A percentile compares a stretch with the other conserved stretches of the same genome.
These are phyloP conservation scores for Lasioglossum morio DNA, from an alignment of 2,888 invertebrate species.

Conservation along the genomic window DNA sequence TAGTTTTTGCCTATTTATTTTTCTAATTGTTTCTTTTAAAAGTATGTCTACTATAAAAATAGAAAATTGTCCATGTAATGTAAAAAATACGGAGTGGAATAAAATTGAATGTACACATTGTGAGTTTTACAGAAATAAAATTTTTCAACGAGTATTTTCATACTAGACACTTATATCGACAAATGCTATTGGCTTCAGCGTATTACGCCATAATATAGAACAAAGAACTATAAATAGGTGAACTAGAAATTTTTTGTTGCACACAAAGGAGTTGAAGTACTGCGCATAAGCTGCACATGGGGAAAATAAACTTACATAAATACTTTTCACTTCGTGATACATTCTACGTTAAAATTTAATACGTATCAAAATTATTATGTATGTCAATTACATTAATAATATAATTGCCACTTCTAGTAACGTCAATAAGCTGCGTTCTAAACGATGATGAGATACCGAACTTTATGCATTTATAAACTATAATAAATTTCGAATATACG, in stretches of 20 bases:
- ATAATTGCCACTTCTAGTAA: not conserved
- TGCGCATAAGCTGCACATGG: conserved; percentile 22
- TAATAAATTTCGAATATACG: not conserved
- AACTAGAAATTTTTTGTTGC: conserved; percentile 63
- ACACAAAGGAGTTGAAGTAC: conserved; percentile 32
- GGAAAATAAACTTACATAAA: conserved; percentile 39
- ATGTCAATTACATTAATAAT: not conserved
- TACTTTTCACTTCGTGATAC: conserved; percentile 26
- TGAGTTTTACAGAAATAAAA: not conserved
- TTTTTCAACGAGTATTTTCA: conserved; percentile 3
- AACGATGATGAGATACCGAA: not conserved
- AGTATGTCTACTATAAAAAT: not conserved
- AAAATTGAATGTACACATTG: not conserved
- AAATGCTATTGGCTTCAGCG: conserved; percentile 39
- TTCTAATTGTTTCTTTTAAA: not conserved
- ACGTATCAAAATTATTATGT: not conserved
- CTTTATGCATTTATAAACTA: not conserved
- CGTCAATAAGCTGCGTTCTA: not conserved
- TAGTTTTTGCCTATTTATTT: not conserved
- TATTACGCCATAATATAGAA: conserved; percentile 33
- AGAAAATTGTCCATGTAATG: not conserved
- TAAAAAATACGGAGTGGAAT: not conserved
- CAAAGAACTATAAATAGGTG: conserved; percentile 61
- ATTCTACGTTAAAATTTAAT: not conserved
- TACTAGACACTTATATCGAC: conserved; percentile 17